Evolutionary conservation across 2,113 vertebrate species (phyloP), one percentile per base, ranked within the genome.

Genomic region (Clarias macrocephalus): DNA sequence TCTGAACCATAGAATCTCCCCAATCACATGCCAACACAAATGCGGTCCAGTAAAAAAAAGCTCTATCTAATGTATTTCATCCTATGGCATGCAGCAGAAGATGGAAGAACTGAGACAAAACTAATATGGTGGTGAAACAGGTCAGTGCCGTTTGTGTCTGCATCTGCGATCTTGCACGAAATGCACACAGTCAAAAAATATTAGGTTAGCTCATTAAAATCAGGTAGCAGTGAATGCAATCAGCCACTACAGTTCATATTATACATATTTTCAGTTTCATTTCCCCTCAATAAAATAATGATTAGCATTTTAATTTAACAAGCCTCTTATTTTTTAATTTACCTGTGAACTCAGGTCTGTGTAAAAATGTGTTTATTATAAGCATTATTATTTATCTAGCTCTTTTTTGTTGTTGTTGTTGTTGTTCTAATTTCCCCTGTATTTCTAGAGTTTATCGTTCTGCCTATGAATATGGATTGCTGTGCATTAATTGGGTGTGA

Each of bases 361-460:
- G 23, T 59, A 81, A 81, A 60, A 21, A 48, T 48, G 28, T 13
- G 48, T 33, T 65, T 65, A 82, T 65, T 82, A 33, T 23, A 82
- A 65, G 12, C 18, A 60, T 82, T 52, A 82, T 82, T 52, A 82
- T 82, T 82, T 65, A 82, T 82, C 5, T 63, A 48, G 12, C 21
- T 15, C 21, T 12, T 9, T 80, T 18, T 30, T 37, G 9, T 82
- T 42, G 48, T 48, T 48, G 48, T 30, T 37, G 9, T 82, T 42
- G 48, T 48, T 48, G 48, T 52, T 82, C 57, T 81, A 60, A 82
- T 48, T 82, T 63, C 1, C 59, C 62, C 59, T 63, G 80, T 82
- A 81, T 62, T 81, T 81, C 57, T 82, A 48, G 5, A 48, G 23
- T 82, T 63, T 82, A 82, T 82, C n/a, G 60, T 65, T 82, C 65